phyloP scores from a whole-genome alignment of 2,113 vertebrate genomes.

The Chionodraco myersi region DNA sequence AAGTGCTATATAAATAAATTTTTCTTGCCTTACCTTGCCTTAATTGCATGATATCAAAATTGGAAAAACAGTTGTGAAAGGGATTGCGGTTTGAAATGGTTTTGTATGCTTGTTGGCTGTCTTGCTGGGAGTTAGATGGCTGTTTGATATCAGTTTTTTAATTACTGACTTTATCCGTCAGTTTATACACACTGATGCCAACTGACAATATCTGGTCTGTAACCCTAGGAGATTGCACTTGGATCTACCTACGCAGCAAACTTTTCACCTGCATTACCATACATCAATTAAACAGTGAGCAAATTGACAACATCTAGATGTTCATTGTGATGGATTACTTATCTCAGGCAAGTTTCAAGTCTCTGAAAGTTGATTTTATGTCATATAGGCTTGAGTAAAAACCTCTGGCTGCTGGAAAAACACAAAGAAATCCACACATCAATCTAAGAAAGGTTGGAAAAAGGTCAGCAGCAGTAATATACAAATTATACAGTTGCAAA shows the following conservation, averaged over 20 bases:
- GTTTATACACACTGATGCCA: background rate
- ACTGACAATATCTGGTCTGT: too few relatives aligned
- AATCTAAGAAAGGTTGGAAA: background rate
- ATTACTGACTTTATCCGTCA: background rate
- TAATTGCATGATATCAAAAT: too few relatives aligned
- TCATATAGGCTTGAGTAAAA: background rate
- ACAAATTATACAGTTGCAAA: background rate
- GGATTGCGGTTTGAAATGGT: too few relatives aligned
- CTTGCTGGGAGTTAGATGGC: too few relatives aligned
- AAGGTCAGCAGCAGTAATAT: background rate
- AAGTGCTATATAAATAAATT: too few relatives aligned
- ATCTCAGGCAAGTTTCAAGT: conserved; percentile 12
- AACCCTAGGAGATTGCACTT: background rate
- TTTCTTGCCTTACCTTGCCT: too few relatives aligned
- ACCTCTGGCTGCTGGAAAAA: background rate
- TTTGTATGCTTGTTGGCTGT: too few relatives aligned
- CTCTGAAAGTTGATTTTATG: conserved; percentile 28
- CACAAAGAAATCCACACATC: background rate
- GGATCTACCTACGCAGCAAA: background rate
- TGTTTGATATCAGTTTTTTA: background rate
- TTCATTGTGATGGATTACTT: conserved; percentile 24
- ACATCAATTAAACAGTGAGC: background rate
- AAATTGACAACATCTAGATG: background rate
- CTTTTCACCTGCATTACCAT: background rate
- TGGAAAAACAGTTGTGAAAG: too few relatives aligned